These are phyloP conservation scores for Osmerus mordax DNA, from an alignment of 2,113 vertebrate genomes.

Conservation along the genomic window DNA sequence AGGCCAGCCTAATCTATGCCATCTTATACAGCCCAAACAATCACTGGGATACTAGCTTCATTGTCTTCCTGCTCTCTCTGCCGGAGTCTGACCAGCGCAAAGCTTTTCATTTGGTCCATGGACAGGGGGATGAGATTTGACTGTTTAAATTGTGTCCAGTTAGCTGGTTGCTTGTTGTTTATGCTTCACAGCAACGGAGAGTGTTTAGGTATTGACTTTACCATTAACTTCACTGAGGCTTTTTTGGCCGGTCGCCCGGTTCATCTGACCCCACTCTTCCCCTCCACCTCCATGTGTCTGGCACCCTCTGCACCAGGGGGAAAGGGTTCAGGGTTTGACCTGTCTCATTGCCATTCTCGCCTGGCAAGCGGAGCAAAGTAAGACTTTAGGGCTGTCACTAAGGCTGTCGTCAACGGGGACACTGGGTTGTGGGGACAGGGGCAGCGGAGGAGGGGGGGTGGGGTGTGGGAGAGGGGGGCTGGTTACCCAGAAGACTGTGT, in stretches of 20 bases:
- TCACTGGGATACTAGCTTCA: constrained; percentile 42
- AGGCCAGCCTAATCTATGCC: constrained; percentile 51
- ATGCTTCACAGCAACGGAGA: background rate
- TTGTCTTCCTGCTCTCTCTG: constrained; percentile 35
- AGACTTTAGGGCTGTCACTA: constrained; percentile 17
- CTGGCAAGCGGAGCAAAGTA: constrained; percentile 19
- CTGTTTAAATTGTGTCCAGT: background rate
- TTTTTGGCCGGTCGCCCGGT: background rate
- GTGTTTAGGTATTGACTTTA: background rate
- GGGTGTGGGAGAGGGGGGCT: constrained; percentile 7
- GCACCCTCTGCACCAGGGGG: background rate
- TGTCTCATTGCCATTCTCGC: constrained; percentile 9
- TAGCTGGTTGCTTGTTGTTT: background rate
- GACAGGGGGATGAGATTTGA: background rate
- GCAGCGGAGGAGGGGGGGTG: constrained; percentile 21
- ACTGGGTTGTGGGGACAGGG: background rate
- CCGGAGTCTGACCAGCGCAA: constrained; percentile 11
- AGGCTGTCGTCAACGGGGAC: constrained; percentile 17
- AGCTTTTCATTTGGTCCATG: background rate
- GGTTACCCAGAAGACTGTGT: constrained; percentile 18
- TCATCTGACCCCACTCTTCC: background rate
- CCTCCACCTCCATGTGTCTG: background rate
- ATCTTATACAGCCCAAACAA: constrained; percentile 50
- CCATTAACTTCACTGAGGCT: background rate
- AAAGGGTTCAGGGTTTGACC: background rate